These are phyloP conservation scores for Panzeria rudis DNA, from an alignment of 2,888 invertebrate genomes.

Conservation along the genomic window DNA sequence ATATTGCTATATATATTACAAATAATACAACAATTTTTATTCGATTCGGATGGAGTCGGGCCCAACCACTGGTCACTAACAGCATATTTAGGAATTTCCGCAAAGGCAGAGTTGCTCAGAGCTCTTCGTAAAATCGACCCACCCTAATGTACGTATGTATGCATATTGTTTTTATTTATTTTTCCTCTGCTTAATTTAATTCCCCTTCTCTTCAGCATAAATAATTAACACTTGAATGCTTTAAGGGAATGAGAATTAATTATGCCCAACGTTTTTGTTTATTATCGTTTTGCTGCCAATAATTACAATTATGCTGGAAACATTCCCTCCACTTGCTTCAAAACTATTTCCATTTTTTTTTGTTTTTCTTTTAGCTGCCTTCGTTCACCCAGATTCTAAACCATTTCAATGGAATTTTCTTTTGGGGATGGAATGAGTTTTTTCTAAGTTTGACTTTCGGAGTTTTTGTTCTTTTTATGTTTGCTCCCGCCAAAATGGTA, in stretches of 20 bases:
- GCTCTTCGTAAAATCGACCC: too few relatives aligned
- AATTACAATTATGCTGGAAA: constrained; percentile 2
- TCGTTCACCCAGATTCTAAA: background rate
- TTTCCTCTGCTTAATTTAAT: background rate
- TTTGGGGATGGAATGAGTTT: background rate
- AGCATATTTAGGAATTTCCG: too few relatives aligned
- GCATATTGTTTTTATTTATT: background rate
- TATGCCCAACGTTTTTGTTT: background rate
- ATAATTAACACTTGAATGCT: constrained; percentile 17
- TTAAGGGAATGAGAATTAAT: background rate
- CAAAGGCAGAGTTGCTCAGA: too few relatives aligned
- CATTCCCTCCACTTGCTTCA: background rate
- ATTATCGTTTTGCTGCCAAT: constrained; percentile 2
- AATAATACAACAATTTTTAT: too few relatives aligned
- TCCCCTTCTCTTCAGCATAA: background rate
- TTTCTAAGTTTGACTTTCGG: background rate
- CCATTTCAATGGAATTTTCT: background rate
- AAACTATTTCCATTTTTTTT: background rate
- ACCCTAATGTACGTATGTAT: background rate
- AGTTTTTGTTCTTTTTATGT: background rate
- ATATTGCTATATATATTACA: too few relatives aligned
- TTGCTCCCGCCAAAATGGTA: constrained; percentile 3
- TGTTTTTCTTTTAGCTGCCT: background rate
- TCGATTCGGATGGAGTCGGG: too few relatives aligned
- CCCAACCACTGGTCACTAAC: too few relatives aligned